Base-by-base conservation (phyloP, 1,140 invertebrate species). In the Scaptomyza montana region DNA sequence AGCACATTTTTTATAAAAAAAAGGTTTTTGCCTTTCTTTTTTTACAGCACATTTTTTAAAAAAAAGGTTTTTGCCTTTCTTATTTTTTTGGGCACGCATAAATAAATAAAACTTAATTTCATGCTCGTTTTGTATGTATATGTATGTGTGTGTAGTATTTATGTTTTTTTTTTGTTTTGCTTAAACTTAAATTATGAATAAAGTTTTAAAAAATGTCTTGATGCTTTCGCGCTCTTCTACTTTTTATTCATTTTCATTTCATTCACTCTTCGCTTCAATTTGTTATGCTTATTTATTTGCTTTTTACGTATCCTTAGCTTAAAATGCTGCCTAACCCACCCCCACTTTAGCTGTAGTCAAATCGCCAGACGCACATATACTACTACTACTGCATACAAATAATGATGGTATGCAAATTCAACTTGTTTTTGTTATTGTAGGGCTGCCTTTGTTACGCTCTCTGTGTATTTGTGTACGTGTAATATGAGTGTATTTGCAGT, bases 171-270 rank as follows among this genome's bases (percentile, higher is more conserved):
- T 60, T 51, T 50, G 59, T 43, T 65, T 73, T 76, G 45, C 79
- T 90, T 90, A 82, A 82, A 68, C 74, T 82, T 80, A 89, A 89
- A 78, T 90, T 90, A 89, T 75, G 47, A 76, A 80, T 86, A 71
- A 89, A 46, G 68, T 80, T 87, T 78, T 78, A 74, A 79, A 82
- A 85, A 77, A 89, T 87, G 79, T 84, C 85, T 80, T 89, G 72
- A 72, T 90, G 80, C 66, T 61, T 82, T 65, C 61, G 64, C 61
- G 56, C 67, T 63, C 56, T 21, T 21, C 39, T 43, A 36, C 10
- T 51, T 12, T 41, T 53, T 70, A 60, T 41, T 62, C 28, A 39
- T 41, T 51, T 60, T 46, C 59, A 16, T 56, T 77, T 46, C 54
- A 39, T 62, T 64, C 66, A 41, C 25, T 41, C 54, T n/a, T 39